Conservation (phyloP, 1,140 invertebrate species). For the Cydia pomonella region DNA sequence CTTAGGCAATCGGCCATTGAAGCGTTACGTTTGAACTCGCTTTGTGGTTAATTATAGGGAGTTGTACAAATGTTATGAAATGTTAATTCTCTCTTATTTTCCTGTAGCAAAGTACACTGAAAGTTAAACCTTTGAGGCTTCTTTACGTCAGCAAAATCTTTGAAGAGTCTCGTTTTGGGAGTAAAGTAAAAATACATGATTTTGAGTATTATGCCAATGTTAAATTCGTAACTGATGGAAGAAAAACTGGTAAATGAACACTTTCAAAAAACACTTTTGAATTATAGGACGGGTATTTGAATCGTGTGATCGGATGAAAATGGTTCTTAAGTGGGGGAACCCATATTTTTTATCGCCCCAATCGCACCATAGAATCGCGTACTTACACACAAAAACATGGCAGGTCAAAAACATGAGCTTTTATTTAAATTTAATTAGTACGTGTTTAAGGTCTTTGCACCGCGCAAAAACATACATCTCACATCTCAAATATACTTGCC, state of each 20-base stretch:
- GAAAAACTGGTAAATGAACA: neutral
- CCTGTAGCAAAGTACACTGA: neutral
- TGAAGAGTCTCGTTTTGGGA: too few relatives aligned
- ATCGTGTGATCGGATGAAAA: neutral
- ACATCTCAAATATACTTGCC: neutral
- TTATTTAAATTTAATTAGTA: slow-evolving; percentile 5
- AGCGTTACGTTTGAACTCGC: neutral
- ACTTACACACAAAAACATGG: slow-evolving; percentile 12
- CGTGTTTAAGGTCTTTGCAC: slow-evolving; percentile 11
- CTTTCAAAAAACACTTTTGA: neutral
- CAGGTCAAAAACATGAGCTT: slow-evolving; percentile 10
- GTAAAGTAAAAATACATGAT: too few relatives aligned
- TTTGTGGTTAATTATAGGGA: slow-evolving; percentile 9
- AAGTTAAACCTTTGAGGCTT: neutral
- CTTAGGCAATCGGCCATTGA: neutral
- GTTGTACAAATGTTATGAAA: slow-evolving; percentile 3
- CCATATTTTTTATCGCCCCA: neutral
- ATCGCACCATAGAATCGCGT: slow-evolving; percentile 5
- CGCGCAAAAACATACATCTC: slow-evolving; percentile 20
- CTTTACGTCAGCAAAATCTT: neutral
- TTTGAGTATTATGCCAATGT: too few relatives aligned
- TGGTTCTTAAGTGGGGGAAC: neutral
- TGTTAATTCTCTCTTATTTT: neutral
- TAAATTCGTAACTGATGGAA: too few relatives aligned
- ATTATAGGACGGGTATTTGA: neutral